Base-by-base conservation (phyloP, 1,140 invertebrate species). In the Cotesia typhae region DNA sequence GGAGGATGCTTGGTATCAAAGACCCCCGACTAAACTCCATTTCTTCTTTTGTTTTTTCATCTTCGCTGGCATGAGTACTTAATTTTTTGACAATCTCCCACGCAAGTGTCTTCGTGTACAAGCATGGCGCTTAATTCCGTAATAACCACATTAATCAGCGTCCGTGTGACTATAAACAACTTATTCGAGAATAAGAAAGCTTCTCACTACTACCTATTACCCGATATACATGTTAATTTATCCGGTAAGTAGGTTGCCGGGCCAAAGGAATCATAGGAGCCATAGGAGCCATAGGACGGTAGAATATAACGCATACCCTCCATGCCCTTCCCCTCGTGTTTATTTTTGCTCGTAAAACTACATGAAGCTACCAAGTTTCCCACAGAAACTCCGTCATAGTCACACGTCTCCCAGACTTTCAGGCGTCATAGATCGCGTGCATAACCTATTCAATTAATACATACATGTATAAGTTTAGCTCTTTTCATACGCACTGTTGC, bases 281-380 rank as follows among this genome's bases (percentile, higher is more conserved):
- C 3, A 28, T 28, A 28, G 28, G 28, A 28, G 28, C 28, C 28
- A 28, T 28, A 28, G 20, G 20, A 28, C 20, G 20, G 28, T 28
- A 28, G 28, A 28, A 28, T 28, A 28, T 28, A 28, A 28, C 28
- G 41, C 41, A 47, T 47, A 47, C 59, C 28, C 28, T 28, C 28
- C 28, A 28, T 28, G n/a, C 53, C 64, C 28, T 37, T 74, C 66
- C 60, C 65, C 57, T 57, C 59, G 35, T 73, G 74, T 78, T 78
- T 75, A 76, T 75, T 77, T 73, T 74, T 73, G 53, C 64, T 71
- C 67, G 12, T 35, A 41, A 67, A 9, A 47, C 41, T 47, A 47
- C 71, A 20, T 77, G 76, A 78, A 78, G 79, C 73, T 79, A 55
- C 12, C 59, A 75, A 78, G 74, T 77, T 80, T 80, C 79, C 75